Percentiles rank a stretch among this genome's conserved stretches.
phyloP scores from a whole-genome alignment of 1,140 invertebrate genomes.

The Vanessa atalanta region DNA sequence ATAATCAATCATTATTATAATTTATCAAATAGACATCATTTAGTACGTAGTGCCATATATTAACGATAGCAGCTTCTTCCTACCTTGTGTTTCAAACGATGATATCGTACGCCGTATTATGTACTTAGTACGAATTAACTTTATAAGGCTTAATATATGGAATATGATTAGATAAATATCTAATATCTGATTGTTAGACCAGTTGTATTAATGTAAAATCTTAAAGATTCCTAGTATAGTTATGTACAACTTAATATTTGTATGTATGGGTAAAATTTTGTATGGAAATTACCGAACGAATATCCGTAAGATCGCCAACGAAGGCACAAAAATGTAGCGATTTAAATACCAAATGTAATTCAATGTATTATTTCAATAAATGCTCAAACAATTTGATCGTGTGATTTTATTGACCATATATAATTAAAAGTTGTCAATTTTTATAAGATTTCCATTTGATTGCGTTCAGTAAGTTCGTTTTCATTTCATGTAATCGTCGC shows the following conservation, averaged over 20 bases:
- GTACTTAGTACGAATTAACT: not conserved
- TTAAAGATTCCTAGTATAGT: not conserved
- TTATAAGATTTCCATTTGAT: slow-evolving; percentile 62
- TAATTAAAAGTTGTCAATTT: slow-evolving; percentile 31
- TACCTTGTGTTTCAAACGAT: not conserved
- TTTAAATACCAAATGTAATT: slow-evolving; percentile 63
- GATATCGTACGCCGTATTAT: not conserved
- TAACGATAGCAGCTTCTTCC: not conserved
- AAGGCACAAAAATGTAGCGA: slow-evolving; percentile 53
- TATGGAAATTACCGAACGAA: slow-evolving; percentile 48
- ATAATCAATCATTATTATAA: no score
- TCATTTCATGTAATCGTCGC: slow-evolving; percentile 44
- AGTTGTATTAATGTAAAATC: not conserved
- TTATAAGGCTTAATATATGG: not conserved
- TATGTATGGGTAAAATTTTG: slow-evolving; percentile 16
- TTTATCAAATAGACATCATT: not conserved
- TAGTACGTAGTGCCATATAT: not conserved
- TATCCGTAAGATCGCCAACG: slow-evolving; percentile 55
- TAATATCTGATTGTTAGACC: not conserved
- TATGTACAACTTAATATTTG: slow-evolving; percentile 2
- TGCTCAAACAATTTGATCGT: slow-evolving; percentile 29
- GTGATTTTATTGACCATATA: slow-evolving; percentile 29
- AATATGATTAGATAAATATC: not conserved
- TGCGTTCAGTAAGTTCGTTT: slow-evolving; percentile 52
- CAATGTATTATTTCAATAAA: slow-evolving; percentile 42